Conservation (phyloP, 1,140 invertebrate genomes). For the Brachionus rotundiformis region DNA sequence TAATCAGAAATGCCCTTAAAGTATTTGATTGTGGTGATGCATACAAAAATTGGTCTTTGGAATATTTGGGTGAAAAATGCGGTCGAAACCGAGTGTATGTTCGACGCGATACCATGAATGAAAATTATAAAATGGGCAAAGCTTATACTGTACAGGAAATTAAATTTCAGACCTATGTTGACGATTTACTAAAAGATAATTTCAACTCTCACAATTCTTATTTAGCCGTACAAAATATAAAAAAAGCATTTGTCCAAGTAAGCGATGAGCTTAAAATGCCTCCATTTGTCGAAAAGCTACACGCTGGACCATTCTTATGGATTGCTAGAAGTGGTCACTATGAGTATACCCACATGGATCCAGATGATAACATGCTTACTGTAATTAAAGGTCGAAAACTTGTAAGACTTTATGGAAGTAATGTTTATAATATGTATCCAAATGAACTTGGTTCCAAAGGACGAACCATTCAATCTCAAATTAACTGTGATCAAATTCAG, state of each 20-base stretch:
- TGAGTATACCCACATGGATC: slow-evolving; percentile 55
- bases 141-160: slow-evolving; percentile 54
- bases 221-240: slow-evolving; percentile 55
- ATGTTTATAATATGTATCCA: slow-evolving; percentile 53
- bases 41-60: neutral
- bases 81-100: slow-evolving; percentile 13
- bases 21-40: slow-evolving; percentile 34
- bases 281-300: slow-evolving; percentile 55
- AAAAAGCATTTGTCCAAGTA: slow-evolving; percentile 54
- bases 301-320: slow-evolving; percentile 55
- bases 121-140: slow-evolving; percentile 51
- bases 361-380: slow-evolving; percentile 55
- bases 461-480: slow-evolving; percentile 54
- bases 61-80: slow-evolving; percentile 17
- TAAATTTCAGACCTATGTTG: slow-evolving; percentile 53
- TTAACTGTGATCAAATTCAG: slow-evolving; percentile 53
- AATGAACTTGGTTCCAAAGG: slow-evolving; percentile 54
- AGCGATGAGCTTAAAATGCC: slow-evolving; percentile 54
- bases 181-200: slow-evolving; percentile 53
- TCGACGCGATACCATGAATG: neutral
- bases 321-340: slow-evolving; percentile 55
- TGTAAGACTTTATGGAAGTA: slow-evolving; percentile 54
- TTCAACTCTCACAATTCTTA: slow-evolving; percentile 54
- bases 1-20: slow-evolving; percentile 4
- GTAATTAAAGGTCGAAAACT: slow-evolving; percentile 53